A percentile compares a stretch with the other conserved stretches of the same genome.
phyloP scores from a whole-genome alignment of 1,140 invertebrate species.

The Drepana arcuata region DNA sequence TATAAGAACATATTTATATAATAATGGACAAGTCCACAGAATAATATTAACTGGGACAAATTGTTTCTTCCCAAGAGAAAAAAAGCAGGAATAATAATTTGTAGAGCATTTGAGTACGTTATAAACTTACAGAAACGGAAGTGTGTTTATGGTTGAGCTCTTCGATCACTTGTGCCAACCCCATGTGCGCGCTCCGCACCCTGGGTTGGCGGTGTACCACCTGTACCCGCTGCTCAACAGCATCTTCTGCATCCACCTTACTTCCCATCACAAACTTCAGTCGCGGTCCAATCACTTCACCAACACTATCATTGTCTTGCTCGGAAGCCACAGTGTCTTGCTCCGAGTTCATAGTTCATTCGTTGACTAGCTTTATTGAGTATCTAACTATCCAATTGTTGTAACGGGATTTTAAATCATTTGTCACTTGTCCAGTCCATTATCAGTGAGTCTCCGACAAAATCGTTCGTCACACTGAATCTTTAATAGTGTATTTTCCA shows the following conservation, averaged over 20 bases:
- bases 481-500: background rate
- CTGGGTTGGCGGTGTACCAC: constrained; percentile 3
- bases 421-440: background rate
- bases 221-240: background rate
- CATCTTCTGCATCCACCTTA: constrained; percentile 4
- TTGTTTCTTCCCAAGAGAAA: too few species aligned
- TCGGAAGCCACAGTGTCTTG: too few species aligned
- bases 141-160: constrained; percentile 27
- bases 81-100: too few species aligned
- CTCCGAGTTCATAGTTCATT: background rate
- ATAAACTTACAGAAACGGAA: background rate
- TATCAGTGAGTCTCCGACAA: background rate
- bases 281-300: too few species aligned
- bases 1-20: background rate
- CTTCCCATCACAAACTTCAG: constrained; percentile 16
- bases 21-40: background rate
- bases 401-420: background rate
- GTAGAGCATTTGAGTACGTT: too few species aligned
- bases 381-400: background rate
- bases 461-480: background rate
- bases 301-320: too few species aligned
- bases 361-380: background rate
- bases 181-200: constrained; percentile 22
- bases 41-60: background rate
- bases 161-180: constrained; percentile 45